These are phyloP conservation scores for Sciurus niger DNA, from an alignment of 2,113 vertebrate species.

Conservation along the genomic window DNA sequence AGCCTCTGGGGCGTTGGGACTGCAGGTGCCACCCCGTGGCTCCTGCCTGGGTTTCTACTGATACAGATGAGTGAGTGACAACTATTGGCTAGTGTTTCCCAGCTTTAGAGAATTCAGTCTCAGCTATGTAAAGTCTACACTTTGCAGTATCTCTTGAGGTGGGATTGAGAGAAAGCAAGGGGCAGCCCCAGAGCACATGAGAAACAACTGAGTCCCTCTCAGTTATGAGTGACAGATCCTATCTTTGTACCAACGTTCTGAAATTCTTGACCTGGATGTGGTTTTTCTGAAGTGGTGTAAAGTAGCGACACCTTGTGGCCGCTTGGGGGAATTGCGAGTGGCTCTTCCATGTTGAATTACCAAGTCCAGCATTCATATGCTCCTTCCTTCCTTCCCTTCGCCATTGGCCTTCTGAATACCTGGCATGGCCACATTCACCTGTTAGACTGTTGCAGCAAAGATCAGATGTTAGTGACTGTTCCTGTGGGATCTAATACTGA, in stretches of 20 bases:
- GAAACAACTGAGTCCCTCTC: background rate
- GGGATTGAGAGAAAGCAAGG: constrained; percentile 13
- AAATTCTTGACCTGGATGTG: background rate
- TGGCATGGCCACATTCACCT: background rate
- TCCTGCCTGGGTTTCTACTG: background rate
- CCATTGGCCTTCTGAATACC: background rate
- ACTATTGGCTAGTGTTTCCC: background rate
- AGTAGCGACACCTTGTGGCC: constrained; percentile 82
- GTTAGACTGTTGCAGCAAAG: background rate
- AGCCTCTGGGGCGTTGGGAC: background rate
- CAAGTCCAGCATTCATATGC: background rate
- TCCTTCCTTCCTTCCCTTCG: accelerated
- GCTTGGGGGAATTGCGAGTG: background rate
- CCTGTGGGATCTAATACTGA: background rate
- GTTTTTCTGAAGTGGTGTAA: constrained; percentile 57
- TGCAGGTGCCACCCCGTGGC: background rate
- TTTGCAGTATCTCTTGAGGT: background rate
- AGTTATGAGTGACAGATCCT: background rate
- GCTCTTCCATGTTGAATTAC: background rate
- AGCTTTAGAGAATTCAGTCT: background rate
- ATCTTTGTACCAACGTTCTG: background rate
- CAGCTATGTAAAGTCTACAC: background rate
- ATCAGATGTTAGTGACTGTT: background rate
- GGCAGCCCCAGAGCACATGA: background rate
- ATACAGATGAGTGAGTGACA: background rate